Evolutionary conservation across 2,888 invertebrate species (phyloP).

Genomic region (Acleris laterana): DNA sequence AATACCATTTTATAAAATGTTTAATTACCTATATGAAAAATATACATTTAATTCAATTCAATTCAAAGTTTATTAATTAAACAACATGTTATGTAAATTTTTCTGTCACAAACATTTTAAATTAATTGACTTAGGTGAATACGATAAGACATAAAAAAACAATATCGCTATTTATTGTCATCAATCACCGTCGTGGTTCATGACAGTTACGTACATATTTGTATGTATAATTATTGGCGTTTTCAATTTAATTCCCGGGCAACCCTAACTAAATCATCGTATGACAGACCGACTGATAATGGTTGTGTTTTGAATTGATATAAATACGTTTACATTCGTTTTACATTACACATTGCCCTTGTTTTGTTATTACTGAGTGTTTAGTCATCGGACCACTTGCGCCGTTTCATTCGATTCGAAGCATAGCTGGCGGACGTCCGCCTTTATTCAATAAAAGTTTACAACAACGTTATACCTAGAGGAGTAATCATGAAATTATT

Average conservation of each 20-base stretch:
- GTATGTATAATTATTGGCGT: not conserved
- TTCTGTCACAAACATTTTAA: too few species aligned
- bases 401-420: constrained; percentile 23
- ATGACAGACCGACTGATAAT: constrained; percentile 3
- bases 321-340: not conserved
- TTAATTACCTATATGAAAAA: too few species aligned
- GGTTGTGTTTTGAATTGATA: constrained; percentile 8
- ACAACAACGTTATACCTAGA: not conserved
- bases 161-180: too few species aligned
- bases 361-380: constrained; percentile 4
- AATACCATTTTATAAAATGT: too few species aligned
- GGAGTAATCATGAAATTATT: constrained; percentile 18
- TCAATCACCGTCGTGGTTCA: too few species aligned
- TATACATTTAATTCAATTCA: too few species aligned
- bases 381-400: not conserved
- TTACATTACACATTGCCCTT: constrained; percentile 16
- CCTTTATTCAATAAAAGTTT: not conserved
- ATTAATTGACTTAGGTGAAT: too few species aligned
- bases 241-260: not conserved
- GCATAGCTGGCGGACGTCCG: constrained; percentile 3
- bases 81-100: too few species aligned
- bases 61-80: too few species aligned
- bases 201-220: too few species aligned
- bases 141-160: too few species aligned
- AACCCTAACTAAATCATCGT: not conserved